Evolutionary conservation across 1,140 invertebrate species (phyloP), one percentile per base, ranked within the genome.

Genomic region (Drosophila bocki): DNA sequence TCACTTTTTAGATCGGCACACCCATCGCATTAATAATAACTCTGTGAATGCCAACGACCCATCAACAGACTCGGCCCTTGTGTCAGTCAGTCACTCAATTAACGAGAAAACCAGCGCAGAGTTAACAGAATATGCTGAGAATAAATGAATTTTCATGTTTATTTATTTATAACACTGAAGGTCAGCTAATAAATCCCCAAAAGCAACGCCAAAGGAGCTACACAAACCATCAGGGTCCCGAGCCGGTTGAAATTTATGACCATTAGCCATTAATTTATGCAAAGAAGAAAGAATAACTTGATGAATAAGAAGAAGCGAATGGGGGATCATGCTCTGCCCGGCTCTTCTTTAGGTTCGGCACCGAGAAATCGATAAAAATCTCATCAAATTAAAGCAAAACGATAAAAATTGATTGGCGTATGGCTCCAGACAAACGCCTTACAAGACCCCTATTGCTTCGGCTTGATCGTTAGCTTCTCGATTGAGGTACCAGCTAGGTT

Each of bases 301-400:
- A 68, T 54, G 57, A 69, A 58, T 29, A 71, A 75, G 48, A 65
- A 65, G 44, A 81, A 62, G 47, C 60, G 22, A 22, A 22, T 65
- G 35, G 50, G 37, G 62, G 62, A 64, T 64, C 62, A 61, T 19
- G 57, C 62, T 35, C 29, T 15, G 32, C 13, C 17, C 8, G 26
- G 11, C 22, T 51, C 48, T 35, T 53, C 19, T 64, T 64, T n/a
- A 15, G 57, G 39, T 33, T 62, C 15, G 19, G 29, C 61, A 74
- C 72, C 78, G 57, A 87, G 64, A 87, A 78, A 67, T 77, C 79
- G 77, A 87, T 87, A 87, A 87, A 87, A 87, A 87, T 88, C 83
- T 82, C 80, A 87, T 87, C 76, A 87, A 87, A 83, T 87, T 88
- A 87, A 87, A 53, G 76, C 84, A 87, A 83, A 87, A 83, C 83